These are phyloP conservation scores for Bombyx mandarina DNA, from an alignment of 1,140 invertebrate species.

Conservation along the genomic window DNA sequence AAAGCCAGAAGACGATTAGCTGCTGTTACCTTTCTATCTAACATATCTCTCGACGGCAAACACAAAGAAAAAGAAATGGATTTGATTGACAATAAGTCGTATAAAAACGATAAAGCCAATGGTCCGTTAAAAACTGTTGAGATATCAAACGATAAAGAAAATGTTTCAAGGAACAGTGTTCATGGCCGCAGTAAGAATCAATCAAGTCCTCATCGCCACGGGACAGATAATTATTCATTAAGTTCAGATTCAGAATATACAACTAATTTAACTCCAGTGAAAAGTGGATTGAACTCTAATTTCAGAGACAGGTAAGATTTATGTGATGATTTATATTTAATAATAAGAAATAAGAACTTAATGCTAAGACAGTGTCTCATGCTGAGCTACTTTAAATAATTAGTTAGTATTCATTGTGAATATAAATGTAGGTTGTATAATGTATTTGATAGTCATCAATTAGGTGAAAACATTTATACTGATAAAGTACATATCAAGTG, in stretches of 20 bases:
- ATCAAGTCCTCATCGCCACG: conserved; percentile 47
- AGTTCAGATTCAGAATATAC: conserved; percentile 79
- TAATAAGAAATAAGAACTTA: no score
- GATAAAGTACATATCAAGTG: no score
- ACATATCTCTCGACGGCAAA: conserved; percentile 94
- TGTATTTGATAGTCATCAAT: no score
- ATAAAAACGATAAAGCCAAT: conserved; percentile 45
- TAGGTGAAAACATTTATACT: no score
- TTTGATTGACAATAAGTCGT: conserved; percentile 37
- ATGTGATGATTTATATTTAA: not conserved
- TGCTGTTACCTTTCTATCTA: conserved; percentile 91
- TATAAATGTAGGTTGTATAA: no score
- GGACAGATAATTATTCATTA: conserved; percentile 71
- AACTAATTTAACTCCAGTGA: conserved; percentile 48
- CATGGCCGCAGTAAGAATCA: conserved; percentile 38
- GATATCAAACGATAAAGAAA: conserved; percentile 30
- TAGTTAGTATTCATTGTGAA: no score
- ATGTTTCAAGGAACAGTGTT: conserved; percentile 21
- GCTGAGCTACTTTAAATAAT: no score
- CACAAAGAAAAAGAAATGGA: conserved; percentile 79
- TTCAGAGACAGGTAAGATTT: conserved; percentile 74
- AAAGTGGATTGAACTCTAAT: conserved; percentile 44
- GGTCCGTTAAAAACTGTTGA: conserved; percentile 24
- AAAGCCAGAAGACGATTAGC: conserved; percentile 79
- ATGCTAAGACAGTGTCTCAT: no score